Conservation (phyloP, 2,113 vertebrate species). For the Syrrhaptes paradoxus region DNA sequence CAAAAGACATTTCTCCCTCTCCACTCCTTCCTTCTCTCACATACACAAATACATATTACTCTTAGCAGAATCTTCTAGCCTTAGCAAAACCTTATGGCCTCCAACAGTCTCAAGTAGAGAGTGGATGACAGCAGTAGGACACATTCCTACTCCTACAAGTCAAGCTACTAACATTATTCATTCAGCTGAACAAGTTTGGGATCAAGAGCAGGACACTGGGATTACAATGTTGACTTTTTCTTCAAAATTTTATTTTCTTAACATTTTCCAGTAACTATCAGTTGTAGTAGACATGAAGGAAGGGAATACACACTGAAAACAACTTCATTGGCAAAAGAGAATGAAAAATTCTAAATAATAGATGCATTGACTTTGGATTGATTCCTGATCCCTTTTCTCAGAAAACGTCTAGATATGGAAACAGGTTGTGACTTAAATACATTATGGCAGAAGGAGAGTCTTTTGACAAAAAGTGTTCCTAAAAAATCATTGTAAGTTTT, state of each 20-base stretch:
- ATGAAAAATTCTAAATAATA: not conserved
- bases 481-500: not conserved
- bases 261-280: not conserved
- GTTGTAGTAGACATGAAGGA: not conserved
- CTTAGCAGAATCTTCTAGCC: not conserved
- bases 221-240: not conserved
- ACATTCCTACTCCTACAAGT: not conserved
- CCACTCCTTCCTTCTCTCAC: not conserved
- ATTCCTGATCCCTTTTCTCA: not conserved
- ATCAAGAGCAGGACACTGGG: not conserved
- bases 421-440: not conserved
- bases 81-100: not conserved
- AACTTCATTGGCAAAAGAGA: not conserved
- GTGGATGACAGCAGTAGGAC: not conserved
- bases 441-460: not conserved
- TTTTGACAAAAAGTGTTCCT: not conserved
- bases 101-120: not conserved
- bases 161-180: not conserved
- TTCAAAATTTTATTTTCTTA: not conserved
- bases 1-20: not conserved
- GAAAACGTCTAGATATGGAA: not conserved
- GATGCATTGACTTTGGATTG: not conserved
- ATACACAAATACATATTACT: not conserved
- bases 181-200: not conserved
- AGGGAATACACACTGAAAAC: not conserved